Conservation (phyloP, 2,113 vertebrate genomes). For the Opisthocomus hoazin region DNA sequence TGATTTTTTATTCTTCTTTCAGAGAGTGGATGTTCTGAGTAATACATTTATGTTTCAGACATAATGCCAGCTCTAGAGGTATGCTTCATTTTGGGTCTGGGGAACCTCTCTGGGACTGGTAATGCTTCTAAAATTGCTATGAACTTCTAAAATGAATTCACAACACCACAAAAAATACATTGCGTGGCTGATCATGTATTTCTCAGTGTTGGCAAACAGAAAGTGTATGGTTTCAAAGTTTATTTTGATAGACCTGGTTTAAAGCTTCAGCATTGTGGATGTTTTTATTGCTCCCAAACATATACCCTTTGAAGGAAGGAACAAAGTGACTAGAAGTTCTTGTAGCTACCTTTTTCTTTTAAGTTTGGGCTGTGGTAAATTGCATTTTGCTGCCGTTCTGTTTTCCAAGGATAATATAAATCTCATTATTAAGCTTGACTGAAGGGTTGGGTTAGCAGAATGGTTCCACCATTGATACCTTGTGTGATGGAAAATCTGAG, state of each 20-base stretch:
- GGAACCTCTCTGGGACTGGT: neutral
- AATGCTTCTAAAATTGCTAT: neutral
- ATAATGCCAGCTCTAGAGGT: neutral
- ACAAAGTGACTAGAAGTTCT: neutral
- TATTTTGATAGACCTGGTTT: neutral
- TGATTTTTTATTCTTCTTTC: neutral
- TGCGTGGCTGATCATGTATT: neutral
- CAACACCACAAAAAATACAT: neutral
- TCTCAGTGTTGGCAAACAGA: neutral
- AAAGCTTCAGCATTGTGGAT: neutral
- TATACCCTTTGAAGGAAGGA: neutral
- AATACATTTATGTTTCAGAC: neutral
- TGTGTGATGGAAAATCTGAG: neutral
- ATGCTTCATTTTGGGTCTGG: neutral
- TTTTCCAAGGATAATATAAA: neutral
- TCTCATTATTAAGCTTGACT: neutral
- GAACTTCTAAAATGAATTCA: neutral
- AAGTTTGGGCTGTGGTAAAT: neutral
- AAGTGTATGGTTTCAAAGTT: neutral
- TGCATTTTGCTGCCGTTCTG: neutral
- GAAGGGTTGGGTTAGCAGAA: neutral
- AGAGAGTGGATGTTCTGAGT: neutral
- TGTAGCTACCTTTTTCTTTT: neutral
- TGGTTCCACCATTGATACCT: neutral
- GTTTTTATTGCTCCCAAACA: neutral